These are phyloP conservation scores for Zonotrichia leucophrys DNA, from an alignment of 2,113 vertebrate species.

Conservation along the genomic window DNA sequence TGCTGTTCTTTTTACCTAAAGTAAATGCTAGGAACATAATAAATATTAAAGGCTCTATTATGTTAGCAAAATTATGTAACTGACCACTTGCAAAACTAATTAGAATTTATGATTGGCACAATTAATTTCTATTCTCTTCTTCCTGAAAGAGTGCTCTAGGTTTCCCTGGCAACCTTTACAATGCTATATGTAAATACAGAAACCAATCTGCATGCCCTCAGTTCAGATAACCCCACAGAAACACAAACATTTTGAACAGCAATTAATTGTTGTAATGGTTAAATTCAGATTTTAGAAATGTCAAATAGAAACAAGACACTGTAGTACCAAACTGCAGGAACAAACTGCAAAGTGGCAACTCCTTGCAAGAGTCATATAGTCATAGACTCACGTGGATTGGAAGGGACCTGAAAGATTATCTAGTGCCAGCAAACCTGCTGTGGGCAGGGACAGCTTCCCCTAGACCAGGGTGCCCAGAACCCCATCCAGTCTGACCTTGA, in stretches of 20 bases:
- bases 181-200: not conserved
- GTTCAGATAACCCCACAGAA: not conserved
- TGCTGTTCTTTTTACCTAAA: not conserved
- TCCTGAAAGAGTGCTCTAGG: not conserved
- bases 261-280: not conserved
- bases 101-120: not conserved
- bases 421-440: not conserved
- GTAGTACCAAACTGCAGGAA: not conserved
- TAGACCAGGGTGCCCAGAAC: not conserved
- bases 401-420: not conserved
- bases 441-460: not conserved
- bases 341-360: not conserved
- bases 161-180: constrained; percentile 22
- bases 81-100: not conserved
- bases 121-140: not conserved
- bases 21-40: not conserved
- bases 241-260: not conserved
- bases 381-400: not conserved
- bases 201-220: not conserved
- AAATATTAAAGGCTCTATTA: not conserved
- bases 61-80: not conserved
- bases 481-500: not conserved
- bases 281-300: not conserved
- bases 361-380: not conserved
- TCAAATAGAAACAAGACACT: not conserved